Base-by-base conservation (phyloP, 2,888 invertebrate species). In the Diplazon laetatorius region DNA sequence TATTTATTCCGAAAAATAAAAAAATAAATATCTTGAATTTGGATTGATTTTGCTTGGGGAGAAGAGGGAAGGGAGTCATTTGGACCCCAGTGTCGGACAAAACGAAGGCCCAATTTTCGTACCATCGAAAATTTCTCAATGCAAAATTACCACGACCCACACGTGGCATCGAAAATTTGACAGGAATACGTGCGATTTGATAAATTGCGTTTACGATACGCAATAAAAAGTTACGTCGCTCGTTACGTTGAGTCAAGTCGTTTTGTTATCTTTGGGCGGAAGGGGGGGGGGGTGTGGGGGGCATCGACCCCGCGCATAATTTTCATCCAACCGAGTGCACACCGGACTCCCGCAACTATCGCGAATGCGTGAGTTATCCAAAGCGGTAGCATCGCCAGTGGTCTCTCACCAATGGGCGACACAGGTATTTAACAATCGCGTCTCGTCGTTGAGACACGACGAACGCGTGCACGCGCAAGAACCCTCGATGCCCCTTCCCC, bases 391-490 rank as follows among this genome's bases (percentile, higher is more conserved):
- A 55, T 48, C 39, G 30, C 30, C 30, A 2, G 6, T n/a, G 30
- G 4, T 5, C 30, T 6, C 30, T 2, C 30, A 30, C 30, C 30
- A 30, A 30, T 6, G 30, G 30, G 4, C 2, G 30, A 6, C 30
- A 30, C 65, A 75, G 79, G 78, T 76, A 74, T 79, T 82, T 82
- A 78, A 80, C 72, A 78, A 73, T 69, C 76, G 55, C 77, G 76
- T 63, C 71, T 68, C 78, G 68, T 72, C 37, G 70, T 55, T 48
- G 30, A 14, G 44, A 60, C 62, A 46, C 55, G 79, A 66, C 70
- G 62, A 48, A 48, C 69, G 60, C 69, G 62, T 59, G 44, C 60
- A 20, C 52, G 65, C 57, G 65, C 57, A 73, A 62, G 66, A 76
- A 46, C 71, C 48, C 63, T 60, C 70, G 70, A 50, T 50, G 3